Evolutionary conservation across 2,113 vertebrate species (phyloP).

Genomic region (Isichthys henryi): DNA sequence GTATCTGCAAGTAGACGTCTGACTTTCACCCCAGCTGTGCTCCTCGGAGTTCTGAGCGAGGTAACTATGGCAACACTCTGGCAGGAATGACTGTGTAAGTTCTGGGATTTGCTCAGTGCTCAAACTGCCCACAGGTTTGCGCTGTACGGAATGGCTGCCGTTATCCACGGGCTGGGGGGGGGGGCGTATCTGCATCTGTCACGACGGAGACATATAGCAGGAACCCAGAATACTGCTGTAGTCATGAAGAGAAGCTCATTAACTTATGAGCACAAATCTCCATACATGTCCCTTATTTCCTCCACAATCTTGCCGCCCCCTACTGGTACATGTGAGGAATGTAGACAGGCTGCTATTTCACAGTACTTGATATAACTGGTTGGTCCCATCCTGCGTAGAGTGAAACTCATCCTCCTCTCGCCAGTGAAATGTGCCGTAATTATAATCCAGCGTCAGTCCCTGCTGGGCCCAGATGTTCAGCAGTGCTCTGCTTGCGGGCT

Average conservation of each 20-base stretch:
- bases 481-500: too few relatives aligned
- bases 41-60: neutral
- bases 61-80: conserved; percentile 9
- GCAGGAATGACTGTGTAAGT: neutral
- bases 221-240: neutral
- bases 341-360: neutral
- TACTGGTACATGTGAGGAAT: neutral
- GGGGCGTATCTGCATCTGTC: neutral
- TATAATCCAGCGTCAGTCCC: neutral
- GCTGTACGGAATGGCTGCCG: neutral
- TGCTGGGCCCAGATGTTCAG: neutral
- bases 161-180: neutral
- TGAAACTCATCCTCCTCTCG: neutral
- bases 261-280: neutral
- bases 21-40: neutral
- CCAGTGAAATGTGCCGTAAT: neutral
- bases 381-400: neutral
- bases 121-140: neutral
- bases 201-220: neutral
- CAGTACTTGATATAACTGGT: neutral
- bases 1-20: neutral
- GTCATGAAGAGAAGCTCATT: neutral
- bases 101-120: neutral
- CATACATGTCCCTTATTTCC: neutral
- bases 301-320: neutral